A percentile compares a stretch with the other conserved stretches of the same genome.
These are phyloP conservation scores for Xylocopa sonorina DNA, from an alignment of 1,140 invertebrate species.

Conservation along the genomic window DNA sequence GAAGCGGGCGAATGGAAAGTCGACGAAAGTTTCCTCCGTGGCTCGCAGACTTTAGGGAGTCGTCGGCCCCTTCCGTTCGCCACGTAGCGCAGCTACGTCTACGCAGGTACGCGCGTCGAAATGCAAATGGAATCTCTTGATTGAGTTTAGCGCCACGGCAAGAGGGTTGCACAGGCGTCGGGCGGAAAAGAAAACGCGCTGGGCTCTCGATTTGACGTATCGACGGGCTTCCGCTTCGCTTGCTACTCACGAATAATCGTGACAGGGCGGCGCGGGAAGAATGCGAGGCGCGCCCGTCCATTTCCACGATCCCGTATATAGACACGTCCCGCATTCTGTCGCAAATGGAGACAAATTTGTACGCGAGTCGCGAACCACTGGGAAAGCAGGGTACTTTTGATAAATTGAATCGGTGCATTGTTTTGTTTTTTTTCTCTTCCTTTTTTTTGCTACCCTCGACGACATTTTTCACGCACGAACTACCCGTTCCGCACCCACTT, in stretches of 20 bases:
- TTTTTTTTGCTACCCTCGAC: background rate
- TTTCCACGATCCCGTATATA: background rate
- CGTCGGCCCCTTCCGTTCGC: constrained; percentile 22
- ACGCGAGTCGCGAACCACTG: background rate
- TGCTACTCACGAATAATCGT: constrained; percentile 52
- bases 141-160: constrained; percentile 53
- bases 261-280: constrained; percentile 41
- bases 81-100: constrained; percentile 26
- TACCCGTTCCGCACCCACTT: background rate
- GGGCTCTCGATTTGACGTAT: constrained; percentile 58
- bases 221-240: constrained; percentile 56
- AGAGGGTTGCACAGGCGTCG: background rate
- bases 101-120: constrained; percentile 43
- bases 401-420: constrained; percentile 50
- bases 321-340: constrained; percentile 9
- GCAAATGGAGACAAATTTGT: constrained; percentile 56
- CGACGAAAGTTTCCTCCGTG: background rate
- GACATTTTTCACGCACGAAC: constrained; percentile 39
- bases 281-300: constrained; percentile 34
- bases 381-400: constrained; percentile 22
- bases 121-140: constrained; percentile 66
- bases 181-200: constrained; percentile 29
- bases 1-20: background rate
- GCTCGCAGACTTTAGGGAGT: background rate
- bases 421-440: background rate